Evolutionary conservation across 2,113 vertebrate species (phyloP), one percentile per base, ranked within the genome.

Genomic region (Saccopteryx leptura): DNA sequence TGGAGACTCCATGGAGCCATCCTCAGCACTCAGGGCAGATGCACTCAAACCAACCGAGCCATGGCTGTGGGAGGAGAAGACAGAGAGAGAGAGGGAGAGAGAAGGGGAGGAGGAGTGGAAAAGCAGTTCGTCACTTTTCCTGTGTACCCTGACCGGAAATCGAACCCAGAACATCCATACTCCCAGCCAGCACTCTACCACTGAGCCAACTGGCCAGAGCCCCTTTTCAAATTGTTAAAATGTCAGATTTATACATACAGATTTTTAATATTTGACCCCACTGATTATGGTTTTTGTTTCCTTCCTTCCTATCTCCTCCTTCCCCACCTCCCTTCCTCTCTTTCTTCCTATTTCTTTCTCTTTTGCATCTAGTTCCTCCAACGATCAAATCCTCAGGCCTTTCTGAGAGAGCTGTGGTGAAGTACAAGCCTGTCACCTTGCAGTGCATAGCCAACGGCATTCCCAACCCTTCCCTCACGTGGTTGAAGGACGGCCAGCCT

Each of bases 401-500:
- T 92, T 95, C 98, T 0, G 99, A 99, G 89, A 98, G 98, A 90
- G 98, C 99, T 2, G 99, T 99, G 88, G 98, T 99, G 91, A 98
- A 99, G 14, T 90, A 99, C 84, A 99, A 99, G 94, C 63, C 99
- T 12, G 81, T 99, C 71, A 98, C 94, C 0, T 95, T 99, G 82
- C 99, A 99, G 96, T 99, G 99, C 75, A 97, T 99, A 85, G 99
- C 99, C 81, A 99, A 96, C 79, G 99, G 99, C 48, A 98, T 99
- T 95, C 99, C 99, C n/a, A 97, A 98, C 78, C 99, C 99, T 39
- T 98, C 98, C 86, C 99, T 99, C 50, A 99, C 99, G 0, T 99
- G 99, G 99, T 98, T 99, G 54, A 99, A 99, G 98, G 99, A 99
- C 93, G 99, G 99, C 14, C 99, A 98, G 23, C 99, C 99, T 88